Evolutionary conservation across 2,113 vertebrate species (phyloP).

Genomic region (Cyprinodon brontotheroides): DNA sequence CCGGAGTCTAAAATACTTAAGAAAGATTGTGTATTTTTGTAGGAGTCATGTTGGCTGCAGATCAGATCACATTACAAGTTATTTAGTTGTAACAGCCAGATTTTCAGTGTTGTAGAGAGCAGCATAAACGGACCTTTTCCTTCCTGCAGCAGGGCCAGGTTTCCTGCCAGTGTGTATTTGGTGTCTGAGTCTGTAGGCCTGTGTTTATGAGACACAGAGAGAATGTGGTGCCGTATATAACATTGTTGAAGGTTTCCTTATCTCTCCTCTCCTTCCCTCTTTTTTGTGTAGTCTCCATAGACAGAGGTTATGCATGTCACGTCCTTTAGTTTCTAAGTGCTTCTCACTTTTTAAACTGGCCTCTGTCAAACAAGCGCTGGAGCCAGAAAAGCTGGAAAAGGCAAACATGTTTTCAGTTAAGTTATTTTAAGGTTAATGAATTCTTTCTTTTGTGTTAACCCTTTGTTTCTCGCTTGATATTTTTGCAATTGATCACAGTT

Average conservation of each 20-base stretch:
- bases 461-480: not conserved
- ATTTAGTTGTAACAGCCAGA: constrained; percentile 30
- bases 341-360: constrained; percentile 7
- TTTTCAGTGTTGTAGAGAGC: constrained; percentile 32
- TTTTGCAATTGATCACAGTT: not conserved
- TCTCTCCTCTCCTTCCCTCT: constrained; percentile 50
- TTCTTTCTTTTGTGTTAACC: not conserved
- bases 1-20: not conserved
- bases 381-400: not conserved
- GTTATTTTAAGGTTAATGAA: not conserved
- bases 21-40: constrained; percentile 2
- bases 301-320: constrained; percentile 31
- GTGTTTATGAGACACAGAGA: constrained; percentile 20
- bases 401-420: not conserved
- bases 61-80: constrained; percentile 38
- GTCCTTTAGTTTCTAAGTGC: constrained; percentile 29
- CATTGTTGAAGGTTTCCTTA: constrained; percentile 65
- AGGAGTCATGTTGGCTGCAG: constrained; percentile 17
- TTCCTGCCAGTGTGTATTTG: constrained; percentile 53
- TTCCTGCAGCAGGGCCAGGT: constrained; percentile 56
- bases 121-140: constrained; percentile 56
- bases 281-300: constrained; percentile 41
- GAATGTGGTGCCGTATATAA: constrained; percentile 19
- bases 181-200: constrained; percentile 14
- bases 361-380: constrained; percentile 14